A percentile compares a stretch with the other conserved stretches of the same genome.
Conservation (phyloP, 2,113 vertebrate genomes). For the Gopherus evgoodei region DNA sequence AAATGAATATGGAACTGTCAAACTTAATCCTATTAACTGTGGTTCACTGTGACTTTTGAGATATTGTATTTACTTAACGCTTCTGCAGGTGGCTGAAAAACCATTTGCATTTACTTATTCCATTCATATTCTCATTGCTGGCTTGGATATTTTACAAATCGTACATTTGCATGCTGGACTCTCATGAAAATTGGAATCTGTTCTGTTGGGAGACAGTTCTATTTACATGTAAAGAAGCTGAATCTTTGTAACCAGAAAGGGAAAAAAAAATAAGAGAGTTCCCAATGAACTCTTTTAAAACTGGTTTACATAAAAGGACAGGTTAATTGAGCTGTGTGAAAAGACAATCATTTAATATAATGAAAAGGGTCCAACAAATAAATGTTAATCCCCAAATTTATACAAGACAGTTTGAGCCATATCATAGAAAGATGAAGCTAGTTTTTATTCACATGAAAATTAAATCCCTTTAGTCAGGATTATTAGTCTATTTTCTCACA, state of each 20-base stretch:
- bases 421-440: neutral
- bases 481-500: neutral
- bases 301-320: neutral
- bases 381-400: neutral
- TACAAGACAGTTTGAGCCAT: neutral
- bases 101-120: neutral
- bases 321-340: neutral
- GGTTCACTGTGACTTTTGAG: neutral
- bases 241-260: neutral
- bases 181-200: neutral
- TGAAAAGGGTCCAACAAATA: neutral
- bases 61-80: neutral
- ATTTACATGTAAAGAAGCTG: neutral
- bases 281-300: conserved; percentile 12
- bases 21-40: neutral
- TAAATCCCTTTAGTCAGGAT: neutral
- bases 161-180: neutral
- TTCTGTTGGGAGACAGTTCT: neutral
- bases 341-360: neutral
- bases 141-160: neutral
- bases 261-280: neutral
- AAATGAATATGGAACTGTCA: neutral
- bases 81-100: neutral
- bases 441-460: neutral
- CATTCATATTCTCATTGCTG: neutral